phyloP scores from a whole-genome alignment of 37 sponge, comb jelly and placozoan genomes.

The Haliclona indistincta region DNA sequence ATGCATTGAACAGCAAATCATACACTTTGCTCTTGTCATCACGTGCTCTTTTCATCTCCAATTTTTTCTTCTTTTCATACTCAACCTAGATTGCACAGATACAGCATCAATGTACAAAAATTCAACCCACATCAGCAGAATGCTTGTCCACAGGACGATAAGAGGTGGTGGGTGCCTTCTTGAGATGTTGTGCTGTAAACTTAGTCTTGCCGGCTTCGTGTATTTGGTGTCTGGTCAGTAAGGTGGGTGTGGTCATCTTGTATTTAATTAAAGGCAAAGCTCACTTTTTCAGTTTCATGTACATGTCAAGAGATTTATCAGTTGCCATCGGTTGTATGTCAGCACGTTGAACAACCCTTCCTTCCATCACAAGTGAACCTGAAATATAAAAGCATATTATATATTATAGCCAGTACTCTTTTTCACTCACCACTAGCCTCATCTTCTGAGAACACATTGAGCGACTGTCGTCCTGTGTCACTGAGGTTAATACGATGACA shows the following conservation, averaged over 20 bases:
- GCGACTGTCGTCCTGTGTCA: conserved; percentile 35
- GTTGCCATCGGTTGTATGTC: conserved; percentile 81
- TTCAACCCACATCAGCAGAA: conserved; percentile 37
- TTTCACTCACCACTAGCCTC: not conserved
- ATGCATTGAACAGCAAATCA: conserved; percentile 86
- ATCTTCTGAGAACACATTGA: conserved; percentile 68
- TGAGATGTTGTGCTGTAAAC: conserved; percentile 49
- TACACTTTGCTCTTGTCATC: conserved; percentile 74
- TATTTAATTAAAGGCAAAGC: too few relatives aligned
- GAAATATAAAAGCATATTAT: not conserved
- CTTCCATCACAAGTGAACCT: conserved; percentile 64
- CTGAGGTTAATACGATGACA: conserved; percentile 58
- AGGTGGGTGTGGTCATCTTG: too few relatives aligned
- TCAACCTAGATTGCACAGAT: conserved; percentile 16
- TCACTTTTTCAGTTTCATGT: conserved; percentile 86
- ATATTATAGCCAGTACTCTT: not conserved
- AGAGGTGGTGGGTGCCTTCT: conserved; percentile 21
- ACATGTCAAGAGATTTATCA: conserved; percentile 42
- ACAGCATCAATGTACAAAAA: not conserved
- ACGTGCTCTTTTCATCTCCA: conserved; percentile 76
- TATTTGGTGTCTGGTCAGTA: conserved; percentile 60
- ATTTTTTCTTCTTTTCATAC: conserved; percentile 63
- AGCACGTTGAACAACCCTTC: conserved; percentile 82
- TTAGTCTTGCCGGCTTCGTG: conserved; percentile 68
- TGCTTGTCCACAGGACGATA: conserved; percentile 44